Evolutionary conservation across 2,797 vertebrate genomes (phyloP).

Genomic region (Myiothlypis coronata): DNA sequence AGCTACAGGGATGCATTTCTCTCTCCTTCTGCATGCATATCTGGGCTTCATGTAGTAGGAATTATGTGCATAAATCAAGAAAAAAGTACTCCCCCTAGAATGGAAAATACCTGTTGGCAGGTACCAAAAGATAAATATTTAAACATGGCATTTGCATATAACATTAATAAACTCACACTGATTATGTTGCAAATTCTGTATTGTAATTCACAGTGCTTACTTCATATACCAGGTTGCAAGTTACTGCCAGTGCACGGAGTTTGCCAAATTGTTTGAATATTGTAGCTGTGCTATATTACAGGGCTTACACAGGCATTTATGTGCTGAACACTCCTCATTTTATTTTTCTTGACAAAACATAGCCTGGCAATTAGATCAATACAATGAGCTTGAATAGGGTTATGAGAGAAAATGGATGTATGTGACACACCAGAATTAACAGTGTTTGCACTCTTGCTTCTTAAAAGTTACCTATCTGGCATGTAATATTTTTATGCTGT

Average conservation of each 20-base stretch:
- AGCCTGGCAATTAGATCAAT: background rate
- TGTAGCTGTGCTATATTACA: slow-evolving; percentile 3
- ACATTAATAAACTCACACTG: slow-evolving; percentile 46
- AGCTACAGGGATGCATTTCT: slow-evolving; percentile 24
- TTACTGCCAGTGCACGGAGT: background rate
- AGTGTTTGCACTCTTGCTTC: background rate
- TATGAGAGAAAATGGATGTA: background rate
- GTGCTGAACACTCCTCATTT: background rate
- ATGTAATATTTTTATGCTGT: background rate
- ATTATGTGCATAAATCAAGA: slow-evolving; percentile 13
- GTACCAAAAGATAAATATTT: slow-evolving; percentile 51
- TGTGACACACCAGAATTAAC: background rate
- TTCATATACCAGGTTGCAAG: slow-evolving; percentile 41
- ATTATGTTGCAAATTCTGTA: background rate
- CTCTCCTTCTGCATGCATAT: background rate
- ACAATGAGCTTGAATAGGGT: background rate
- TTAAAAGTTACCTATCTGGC: background rate
- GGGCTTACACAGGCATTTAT: background rate
- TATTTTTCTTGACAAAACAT: background rate
- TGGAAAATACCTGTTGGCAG: slow-evolving; percentile 59
- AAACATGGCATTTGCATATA: slow-evolving; percentile 25
- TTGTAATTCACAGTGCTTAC: slow-evolving; percentile 15
- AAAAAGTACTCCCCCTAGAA: slow-evolving; percentile 38
- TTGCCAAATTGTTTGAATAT: slow-evolving; percentile 23
- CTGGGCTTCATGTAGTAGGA: background rate